phyloP scores from a whole-genome alignment of 1,140 invertebrate species.

The Eubasilissa regina region DNA sequence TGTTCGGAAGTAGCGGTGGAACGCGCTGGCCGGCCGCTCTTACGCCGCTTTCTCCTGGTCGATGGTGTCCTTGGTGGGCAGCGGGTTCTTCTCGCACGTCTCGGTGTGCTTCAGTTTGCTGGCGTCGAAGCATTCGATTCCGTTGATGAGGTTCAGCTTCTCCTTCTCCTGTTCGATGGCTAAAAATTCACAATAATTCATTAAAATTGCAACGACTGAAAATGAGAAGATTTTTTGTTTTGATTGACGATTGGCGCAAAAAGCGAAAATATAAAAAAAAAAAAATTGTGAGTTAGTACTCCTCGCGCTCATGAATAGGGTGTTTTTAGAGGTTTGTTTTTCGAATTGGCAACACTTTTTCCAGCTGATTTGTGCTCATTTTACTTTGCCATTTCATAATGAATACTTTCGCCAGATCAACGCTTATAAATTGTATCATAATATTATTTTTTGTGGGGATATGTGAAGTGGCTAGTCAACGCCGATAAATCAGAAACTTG shows the following conservation, averaged over 20 bases:
- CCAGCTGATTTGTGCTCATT: too few species aligned
- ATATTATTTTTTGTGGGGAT: too few species aligned
- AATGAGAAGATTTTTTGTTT: neutral
- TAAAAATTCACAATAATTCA: constrained; percentile 65
- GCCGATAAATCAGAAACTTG: too few species aligned
- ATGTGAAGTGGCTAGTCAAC: too few species aligned
- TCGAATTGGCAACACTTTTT: too few species aligned
- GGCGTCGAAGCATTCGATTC: constrained; percentile 90
- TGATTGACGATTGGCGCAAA: too few species aligned
- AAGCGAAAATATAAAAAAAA: constrained; percentile 50
- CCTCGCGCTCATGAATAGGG: too few species aligned
- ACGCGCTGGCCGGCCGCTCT: constrained; percentile 62
- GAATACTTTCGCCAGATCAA: too few species aligned
- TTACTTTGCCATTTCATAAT: too few species aligned
- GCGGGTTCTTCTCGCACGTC: constrained; percentile 91
- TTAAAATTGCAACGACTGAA: neutral
- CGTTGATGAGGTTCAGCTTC: constrained; percentile 87
- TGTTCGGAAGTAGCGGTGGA: constrained; percentile 19
- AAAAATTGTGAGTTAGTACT: too few species aligned
- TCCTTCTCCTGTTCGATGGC: constrained; percentile 91
- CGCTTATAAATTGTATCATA: too few species aligned
- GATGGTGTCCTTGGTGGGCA: constrained; percentile 88
- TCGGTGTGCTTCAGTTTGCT: constrained; percentile 90
- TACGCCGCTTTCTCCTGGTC: constrained; percentile 81
- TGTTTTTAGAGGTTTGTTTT: too few species aligned